Percentiles rank a stretch among this genome's conserved stretches.
Conservation (phyloP, 2,113 vertebrate genomes). For the Hemiprocne comata region DNA sequence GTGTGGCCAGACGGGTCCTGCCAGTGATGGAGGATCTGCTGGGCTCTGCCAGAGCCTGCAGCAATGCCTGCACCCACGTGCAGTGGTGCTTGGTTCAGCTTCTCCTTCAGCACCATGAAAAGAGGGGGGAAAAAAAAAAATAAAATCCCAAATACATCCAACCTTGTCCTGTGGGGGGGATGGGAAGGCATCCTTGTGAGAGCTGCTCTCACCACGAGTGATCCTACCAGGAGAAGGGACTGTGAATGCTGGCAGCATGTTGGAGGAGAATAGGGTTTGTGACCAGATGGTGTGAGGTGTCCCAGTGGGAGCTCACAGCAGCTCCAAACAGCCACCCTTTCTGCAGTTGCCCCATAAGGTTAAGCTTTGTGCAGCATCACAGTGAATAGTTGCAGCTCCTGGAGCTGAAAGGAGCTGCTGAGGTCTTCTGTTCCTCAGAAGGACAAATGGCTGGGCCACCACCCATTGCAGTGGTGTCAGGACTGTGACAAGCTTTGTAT, state of each 20-base stretch:
- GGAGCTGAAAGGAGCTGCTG: not conserved
- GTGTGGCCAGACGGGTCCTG: not conserved
- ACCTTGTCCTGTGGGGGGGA: accelerated
- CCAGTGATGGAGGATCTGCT: not conserved
- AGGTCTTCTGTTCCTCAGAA: not conserved
- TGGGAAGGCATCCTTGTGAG: not conserved
- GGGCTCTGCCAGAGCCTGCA: not conserved
- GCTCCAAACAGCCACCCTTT: not conserved
- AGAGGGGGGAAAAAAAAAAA: not conserved
- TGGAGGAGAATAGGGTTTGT: not conserved
- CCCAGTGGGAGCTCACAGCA: not conserved
- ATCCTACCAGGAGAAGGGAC: not conserved
- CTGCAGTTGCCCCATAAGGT: not conserved
- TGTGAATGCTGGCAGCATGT: not conserved
- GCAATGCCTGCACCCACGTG: accelerated
- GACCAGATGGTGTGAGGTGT: not conserved
- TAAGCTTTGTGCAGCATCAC: not conserved
- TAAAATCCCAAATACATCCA: not conserved
- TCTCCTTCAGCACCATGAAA: not conserved
- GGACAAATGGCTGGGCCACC: not conserved
- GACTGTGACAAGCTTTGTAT: not conserved
- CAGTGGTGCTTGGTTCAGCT: not conserved
- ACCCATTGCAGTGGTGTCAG: not conserved
- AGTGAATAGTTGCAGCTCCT: not conserved
- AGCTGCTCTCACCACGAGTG: not conserved